Percentiles rank a stretch among this genome's conserved stretches.
phyloP scores from a whole-genome alignment of 2,888 invertebrate species.

The Meliscaeva auricollis region DNA sequence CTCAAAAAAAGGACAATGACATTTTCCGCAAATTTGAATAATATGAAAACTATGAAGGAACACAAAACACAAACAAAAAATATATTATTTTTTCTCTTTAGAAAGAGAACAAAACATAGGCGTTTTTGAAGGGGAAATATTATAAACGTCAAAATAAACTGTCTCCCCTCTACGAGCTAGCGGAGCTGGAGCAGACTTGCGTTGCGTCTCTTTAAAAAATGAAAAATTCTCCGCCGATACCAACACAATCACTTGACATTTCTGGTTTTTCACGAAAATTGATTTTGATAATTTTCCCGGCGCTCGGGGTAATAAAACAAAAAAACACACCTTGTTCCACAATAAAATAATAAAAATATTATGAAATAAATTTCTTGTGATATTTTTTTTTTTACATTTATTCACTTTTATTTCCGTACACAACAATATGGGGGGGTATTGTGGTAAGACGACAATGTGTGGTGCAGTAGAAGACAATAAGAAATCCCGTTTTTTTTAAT shows the following conservation, averaged over 20 bases:
- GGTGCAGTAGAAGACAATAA: conserved; percentile 7
- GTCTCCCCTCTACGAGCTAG: too few relatives aligned
- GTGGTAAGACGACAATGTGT: background rate
- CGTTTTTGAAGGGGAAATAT: conserved; percentile 13
- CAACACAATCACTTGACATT: conserved; percentile 67
- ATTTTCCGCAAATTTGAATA: conserved; percentile 1
- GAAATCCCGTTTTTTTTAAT: background rate
- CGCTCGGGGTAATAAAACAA: conserved; percentile 17
- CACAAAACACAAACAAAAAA: background rate
- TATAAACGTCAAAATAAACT: conserved; percentile 14
- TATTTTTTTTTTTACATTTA: background rate
- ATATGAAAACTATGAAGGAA: too few relatives aligned
- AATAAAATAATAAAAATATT: background rate
- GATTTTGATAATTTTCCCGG: conserved; percentile 42
- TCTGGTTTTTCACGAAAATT: conserved; percentile 54
- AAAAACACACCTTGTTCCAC: background rate
- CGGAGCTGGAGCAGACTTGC: background rate
- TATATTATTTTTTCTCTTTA: conserved; percentile 23
- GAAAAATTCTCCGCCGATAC: conserved; percentile 18
- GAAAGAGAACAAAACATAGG: conserved; percentile 43
- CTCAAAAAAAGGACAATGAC: conserved; percentile 64
- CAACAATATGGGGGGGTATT: background rate
- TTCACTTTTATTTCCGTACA: conserved; percentile 22
- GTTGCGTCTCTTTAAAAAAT: conserved; percentile 5
- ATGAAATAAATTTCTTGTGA: background rate